Conservation (phyloP, 2,888 invertebrate genomes). For the Phytoseiulus persimilis region DNA sequence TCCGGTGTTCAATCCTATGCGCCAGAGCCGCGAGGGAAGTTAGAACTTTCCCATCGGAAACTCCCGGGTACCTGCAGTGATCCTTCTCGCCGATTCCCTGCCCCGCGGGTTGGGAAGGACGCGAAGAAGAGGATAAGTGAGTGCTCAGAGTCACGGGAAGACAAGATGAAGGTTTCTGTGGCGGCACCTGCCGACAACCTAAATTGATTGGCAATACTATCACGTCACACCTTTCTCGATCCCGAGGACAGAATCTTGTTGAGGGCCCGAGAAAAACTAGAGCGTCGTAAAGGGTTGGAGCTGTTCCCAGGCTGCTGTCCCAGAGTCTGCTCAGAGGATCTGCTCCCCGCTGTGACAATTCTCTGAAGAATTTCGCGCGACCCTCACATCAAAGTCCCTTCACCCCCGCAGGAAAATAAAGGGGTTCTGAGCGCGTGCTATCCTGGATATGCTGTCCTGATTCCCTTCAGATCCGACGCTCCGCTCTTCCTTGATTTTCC, state of each 20-base stretch:
- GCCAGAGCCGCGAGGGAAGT: too few relatives aligned
- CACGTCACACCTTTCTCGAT: not conserved
- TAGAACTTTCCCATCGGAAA: too few relatives aligned
- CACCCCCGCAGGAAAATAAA: too few relatives aligned
- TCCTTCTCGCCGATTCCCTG: not conserved
- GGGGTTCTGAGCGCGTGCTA: too few relatives aligned
- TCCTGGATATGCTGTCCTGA: too few relatives aligned
- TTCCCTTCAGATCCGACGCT: too few relatives aligned
- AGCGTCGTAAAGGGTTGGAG: not conserved
- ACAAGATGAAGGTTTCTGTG: not conserved
- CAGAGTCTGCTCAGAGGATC: too few relatives aligned
- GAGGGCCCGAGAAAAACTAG: not conserved
- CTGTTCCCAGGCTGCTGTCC: not conserved
- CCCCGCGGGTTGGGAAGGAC: not conserved
- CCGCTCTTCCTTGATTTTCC: too few relatives aligned
- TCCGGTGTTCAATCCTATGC: too few relatives aligned
- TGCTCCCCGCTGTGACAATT: too few relatives aligned
- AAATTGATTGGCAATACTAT: not conserved
- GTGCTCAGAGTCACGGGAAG: not conserved
- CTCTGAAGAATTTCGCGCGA: too few relatives aligned
- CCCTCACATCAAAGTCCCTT: too few relatives aligned
- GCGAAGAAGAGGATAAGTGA: not conserved
- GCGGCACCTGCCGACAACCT: not conserved
- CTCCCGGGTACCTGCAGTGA: not conserved
- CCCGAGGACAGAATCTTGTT: not conserved